Evolutionary conservation across 2,797 vertebrate genomes (phyloP).

Genomic region (Peromyscus nudipes): DNA sequence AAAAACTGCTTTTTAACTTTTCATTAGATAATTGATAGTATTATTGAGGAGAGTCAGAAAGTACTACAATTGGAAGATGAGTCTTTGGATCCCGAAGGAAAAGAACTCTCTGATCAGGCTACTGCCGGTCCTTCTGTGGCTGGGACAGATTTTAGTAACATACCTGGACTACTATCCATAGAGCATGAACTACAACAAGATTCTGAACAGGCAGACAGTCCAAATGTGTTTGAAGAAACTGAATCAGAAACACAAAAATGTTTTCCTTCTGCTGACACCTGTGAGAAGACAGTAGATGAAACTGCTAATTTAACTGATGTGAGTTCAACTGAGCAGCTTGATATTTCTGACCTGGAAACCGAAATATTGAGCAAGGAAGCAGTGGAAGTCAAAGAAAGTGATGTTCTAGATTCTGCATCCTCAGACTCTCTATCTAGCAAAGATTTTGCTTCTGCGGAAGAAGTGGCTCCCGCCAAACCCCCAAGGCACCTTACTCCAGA

Average conservation of each 20-base stretch:
- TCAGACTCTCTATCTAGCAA: slow-evolving; percentile 84
- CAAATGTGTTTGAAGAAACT: slow-evolving; percentile 77
- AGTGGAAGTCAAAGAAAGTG: slow-evolving; percentile 85
- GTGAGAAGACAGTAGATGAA: slow-evolving; percentile 81
- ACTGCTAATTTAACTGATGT: slow-evolving; percentile 74
- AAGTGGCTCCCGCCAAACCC: slow-evolving; percentile 93
- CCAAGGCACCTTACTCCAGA: slow-evolving; percentile 94
- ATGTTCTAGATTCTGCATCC: slow-evolving; percentile 89
- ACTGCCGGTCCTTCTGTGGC: slow-evolving; percentile 77
- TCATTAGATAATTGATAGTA: slow-evolving; percentile 96
- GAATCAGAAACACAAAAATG: slow-evolving; percentile 77
- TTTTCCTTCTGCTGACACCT: slow-evolving; percentile 77
- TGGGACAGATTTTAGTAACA: slow-evolving; percentile 81
- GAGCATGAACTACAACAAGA: slow-evolving; percentile 85
- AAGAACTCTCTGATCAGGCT: slow-evolving; percentile 83
- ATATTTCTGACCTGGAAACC: slow-evolving; percentile 78
- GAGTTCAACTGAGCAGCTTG: slow-evolving; percentile 75
- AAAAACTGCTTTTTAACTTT: slow-evolving; percentile 72
- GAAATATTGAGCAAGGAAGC: slow-evolving; percentile 79
- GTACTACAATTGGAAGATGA: slow-evolving; percentile 89
- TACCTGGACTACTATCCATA: slow-evolving; percentile 85
- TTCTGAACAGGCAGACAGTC: slow-evolving; percentile 76
- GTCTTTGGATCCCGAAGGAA: slow-evolving; percentile 87
- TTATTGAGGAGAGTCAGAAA: slow-evolving; percentile 97
- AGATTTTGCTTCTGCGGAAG: slow-evolving; percentile 87